Conservation (phyloP, 2,113 vertebrate genomes). For the Uria lomvia region DNA sequence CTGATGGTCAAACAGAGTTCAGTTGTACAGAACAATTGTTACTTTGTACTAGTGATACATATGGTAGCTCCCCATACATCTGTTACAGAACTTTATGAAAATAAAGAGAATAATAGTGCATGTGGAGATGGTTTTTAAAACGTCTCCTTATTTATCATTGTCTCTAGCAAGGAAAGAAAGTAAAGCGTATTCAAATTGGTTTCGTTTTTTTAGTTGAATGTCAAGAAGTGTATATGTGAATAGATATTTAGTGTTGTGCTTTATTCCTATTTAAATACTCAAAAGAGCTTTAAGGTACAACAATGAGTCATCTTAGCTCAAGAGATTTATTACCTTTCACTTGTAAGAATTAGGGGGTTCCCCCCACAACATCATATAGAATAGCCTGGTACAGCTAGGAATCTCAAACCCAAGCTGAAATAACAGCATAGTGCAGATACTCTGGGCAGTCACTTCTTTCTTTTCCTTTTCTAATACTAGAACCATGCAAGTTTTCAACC, state of each 20-base stretch:
- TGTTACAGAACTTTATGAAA: slow-evolving; percentile 34
- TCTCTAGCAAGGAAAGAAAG: background rate
- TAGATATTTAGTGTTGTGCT: slow-evolving; percentile 8
- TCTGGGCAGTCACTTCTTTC: rapidly evolving
- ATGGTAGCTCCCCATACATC: background rate
- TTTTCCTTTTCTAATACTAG: background rate
- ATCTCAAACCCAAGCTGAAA: background rate
- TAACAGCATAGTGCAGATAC: background rate
- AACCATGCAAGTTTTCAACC: background rate
- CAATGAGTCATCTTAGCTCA: background rate
- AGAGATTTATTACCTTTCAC: background rate
- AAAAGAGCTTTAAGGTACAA: background rate
- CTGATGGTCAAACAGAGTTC: slow-evolving; percentile 71
- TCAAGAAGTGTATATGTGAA: background rate
- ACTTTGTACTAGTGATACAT: slow-evolving; percentile 12
- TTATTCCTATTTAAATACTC: slow-evolving; percentile 25
- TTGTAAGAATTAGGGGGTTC: background rate
- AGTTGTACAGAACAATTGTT: slow-evolving; percentile 38
- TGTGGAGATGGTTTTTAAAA: slow-evolving; percentile 38
- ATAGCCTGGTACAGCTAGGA: background rate
- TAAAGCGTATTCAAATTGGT: background rate
- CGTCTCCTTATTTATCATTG: background rate
- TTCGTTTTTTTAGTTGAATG: background rate
- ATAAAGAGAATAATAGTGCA: slow-evolving; percentile 30
- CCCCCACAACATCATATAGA: background rate